These are phyloP conservation scores for Sarcophilus harrisii DNA, from an alignment of 2,797 vertebrate genomes.

Conservation along the genomic window DNA sequence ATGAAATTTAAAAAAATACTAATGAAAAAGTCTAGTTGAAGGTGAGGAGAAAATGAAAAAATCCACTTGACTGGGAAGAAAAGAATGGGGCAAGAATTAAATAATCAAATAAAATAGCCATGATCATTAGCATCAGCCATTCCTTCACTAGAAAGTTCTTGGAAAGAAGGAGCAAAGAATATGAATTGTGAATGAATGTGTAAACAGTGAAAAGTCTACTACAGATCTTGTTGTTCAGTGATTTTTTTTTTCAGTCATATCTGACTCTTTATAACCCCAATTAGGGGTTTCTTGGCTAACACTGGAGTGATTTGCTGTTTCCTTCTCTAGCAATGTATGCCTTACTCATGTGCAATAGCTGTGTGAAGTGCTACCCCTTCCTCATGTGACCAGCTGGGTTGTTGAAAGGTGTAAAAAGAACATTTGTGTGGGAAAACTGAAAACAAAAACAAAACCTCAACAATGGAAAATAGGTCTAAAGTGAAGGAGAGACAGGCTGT, in stretches of 20 bases:
- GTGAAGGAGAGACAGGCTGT: not conserved
- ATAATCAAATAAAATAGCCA: not conserved
- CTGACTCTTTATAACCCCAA: not conserved
- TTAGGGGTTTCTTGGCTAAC: not conserved
- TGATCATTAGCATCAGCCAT: not conserved
- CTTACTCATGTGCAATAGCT: not conserved
- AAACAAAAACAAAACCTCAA: not conserved
- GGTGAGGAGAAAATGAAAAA: too few relatives aligned
- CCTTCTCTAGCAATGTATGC: not conserved
- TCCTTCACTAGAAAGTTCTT: not conserved
- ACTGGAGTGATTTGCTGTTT: not conserved
- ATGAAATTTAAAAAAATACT: too few relatives aligned
- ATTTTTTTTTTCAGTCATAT: not conserved
- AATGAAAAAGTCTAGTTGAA: too few relatives aligned
- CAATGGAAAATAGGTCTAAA: not conserved
- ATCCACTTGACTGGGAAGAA: too few relatives aligned
- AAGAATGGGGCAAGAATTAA: too few relatives aligned
- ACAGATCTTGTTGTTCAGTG: not conserved
- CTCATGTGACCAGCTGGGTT: not conserved
- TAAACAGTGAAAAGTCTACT: not conserved
- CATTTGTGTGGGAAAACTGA: not conserved
- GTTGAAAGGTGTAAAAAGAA: not conserved
- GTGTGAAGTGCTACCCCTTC: not conserved
- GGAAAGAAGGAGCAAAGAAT: not conserved
- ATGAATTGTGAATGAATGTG: not conserved